Evolutionary conservation across 2,888 invertebrate genomes (phyloP).

Genomic region (Pristionchus maxplancki): DNA sequence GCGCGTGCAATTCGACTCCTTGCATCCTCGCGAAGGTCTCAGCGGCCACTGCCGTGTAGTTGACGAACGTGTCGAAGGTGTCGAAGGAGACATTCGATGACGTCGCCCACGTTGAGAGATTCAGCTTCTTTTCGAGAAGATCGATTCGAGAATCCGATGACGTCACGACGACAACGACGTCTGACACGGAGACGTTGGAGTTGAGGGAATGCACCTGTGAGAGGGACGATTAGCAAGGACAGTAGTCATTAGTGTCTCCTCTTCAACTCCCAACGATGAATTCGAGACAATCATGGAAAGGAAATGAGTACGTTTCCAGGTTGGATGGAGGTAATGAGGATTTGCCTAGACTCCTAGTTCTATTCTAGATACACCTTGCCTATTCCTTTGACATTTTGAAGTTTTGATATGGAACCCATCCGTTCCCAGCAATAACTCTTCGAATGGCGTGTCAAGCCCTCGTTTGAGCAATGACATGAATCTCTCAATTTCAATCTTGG

Average conservation of each 20-base stretch:
- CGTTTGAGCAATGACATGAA: background rate
- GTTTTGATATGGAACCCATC: background rate
- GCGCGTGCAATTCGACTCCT: constrained; percentile 16
- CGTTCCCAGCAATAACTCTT: background rate
- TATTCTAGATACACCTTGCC: background rate
- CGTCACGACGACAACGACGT: constrained; percentile 38
- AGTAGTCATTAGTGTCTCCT: background rate
- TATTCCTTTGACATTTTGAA: background rate
- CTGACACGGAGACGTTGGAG: constrained; percentile 38
- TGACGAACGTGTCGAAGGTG: constrained; percentile 51
- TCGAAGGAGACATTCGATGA: constrained; percentile 52
- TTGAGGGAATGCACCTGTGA: constrained; percentile 50
- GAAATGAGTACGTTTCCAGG: background rate
- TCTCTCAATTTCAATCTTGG: background rate
- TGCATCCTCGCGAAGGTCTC: constrained; percentile 27
- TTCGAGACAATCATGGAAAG: background rate
- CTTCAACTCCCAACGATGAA: background rate
- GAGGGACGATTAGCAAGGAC: background rate
- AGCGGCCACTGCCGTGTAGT: constrained; percentile 44
- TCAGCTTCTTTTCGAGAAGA: constrained; percentile 42
- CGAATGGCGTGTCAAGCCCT: constrained; percentile 10
- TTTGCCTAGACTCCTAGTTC: background rate
- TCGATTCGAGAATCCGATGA: constrained; percentile 50
- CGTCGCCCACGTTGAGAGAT: constrained; percentile 49
- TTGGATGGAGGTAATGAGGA: background rate